Evolutionary conservation across 2,797 vertebrate genomes (phyloP), one percentile per base, ranked within the genome.

Genomic region (Thalassophryne amazonica): DNA sequence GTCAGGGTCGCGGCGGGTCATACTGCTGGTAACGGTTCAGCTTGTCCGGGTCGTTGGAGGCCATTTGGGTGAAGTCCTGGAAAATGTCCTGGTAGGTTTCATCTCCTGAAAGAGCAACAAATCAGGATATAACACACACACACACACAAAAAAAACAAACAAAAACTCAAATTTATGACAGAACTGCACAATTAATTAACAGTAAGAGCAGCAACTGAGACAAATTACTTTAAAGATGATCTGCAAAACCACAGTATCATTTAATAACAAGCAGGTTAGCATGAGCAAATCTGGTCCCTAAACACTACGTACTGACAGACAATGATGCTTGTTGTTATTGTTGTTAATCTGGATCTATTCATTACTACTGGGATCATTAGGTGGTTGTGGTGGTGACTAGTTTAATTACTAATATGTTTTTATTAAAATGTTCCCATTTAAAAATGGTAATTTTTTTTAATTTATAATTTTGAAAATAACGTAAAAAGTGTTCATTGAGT

Each of bases 41-140:
- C 87, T 97, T 98, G 67, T 97, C 96, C 1, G 97, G 97, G 76
- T 98, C 92, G 47, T 98, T 95, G 52, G 96, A 94, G 17, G 97
- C 97, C 96, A 99, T 98, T 73, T 97, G 95, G 55, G 94, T 93
- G 88, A 98, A 99, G 78, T 99, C 97, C 84, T 97, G 94, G 80
- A 99, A 99, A 79, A 99, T 99, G 81, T 99, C 96, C 78, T 98
- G 95, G 73, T 98, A 98, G 30, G 95, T 94, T 91, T 97, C 97
- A 54, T 99, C 96, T 66, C 97, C 97, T 99, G 88, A 29, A 77
- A 46, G 39, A 56, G 31, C 15, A 12, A 47, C 15, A 24, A 30
- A n/a, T n/a, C n/a, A n/a, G 1, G 12, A 45, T 17, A 65, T 16
- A 5, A 38, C 12, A 50, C 1, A 0, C 75, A 36, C 6, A 15